Conservation (phyloP, 2,113 vertebrate genomes). For the Crotalus viridis region DNA sequence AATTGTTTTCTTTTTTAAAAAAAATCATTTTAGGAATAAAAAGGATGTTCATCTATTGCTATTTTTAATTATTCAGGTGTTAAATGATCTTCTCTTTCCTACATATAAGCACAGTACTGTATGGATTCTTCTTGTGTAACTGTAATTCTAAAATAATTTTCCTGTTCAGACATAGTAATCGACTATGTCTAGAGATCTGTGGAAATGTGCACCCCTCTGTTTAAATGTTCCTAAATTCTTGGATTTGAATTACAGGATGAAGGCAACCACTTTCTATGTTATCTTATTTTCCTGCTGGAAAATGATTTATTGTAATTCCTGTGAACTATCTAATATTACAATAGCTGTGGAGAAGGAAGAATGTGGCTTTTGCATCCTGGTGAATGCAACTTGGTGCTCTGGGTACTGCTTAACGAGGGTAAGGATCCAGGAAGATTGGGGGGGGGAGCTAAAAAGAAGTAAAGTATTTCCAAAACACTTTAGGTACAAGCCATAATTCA, state of each 20-base stretch:
- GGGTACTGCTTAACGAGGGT: slow-evolving; percentile 86
- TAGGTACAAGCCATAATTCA: neutral
- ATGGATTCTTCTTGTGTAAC: slow-evolving; percentile 31
- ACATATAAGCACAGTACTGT: neutral
- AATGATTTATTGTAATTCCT: slow-evolving; percentile 67
- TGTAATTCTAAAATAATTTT: neutral
- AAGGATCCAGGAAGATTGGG: slow-evolving; percentile 35
- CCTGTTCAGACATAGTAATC: neutral
- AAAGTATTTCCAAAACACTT: neutral
- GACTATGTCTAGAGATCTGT: slow-evolving; percentile 12
- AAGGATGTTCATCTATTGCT: slow-evolving; percentile 9
- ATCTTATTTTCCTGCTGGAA: slow-evolving; percentile 74
- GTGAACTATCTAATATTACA: slow-evolving; percentile 78
- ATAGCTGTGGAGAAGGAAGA: slow-evolving; percentile 83
- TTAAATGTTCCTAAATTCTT: neutral
- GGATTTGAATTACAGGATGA: slow-evolving; percentile 66
- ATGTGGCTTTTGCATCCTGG: slow-evolving; percentile 74
- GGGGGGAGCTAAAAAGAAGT: neutral
- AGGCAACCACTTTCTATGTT: slow-evolving; percentile 73
- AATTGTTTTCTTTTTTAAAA: slow-evolving; percentile 3
- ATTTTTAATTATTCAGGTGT: neutral
- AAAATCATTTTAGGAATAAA: neutral
- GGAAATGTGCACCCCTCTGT: slow-evolving; percentile 1
- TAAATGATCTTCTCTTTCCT: slow-evolving; percentile 1
- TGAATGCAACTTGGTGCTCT: slow-evolving; percentile 81